A percentile compares a stretch with the other conserved stretches of the same genome.
phyloP scores from a whole-genome alignment of 2,113 vertebrate genomes.

The Coreoperca whiteheadi region DNA sequence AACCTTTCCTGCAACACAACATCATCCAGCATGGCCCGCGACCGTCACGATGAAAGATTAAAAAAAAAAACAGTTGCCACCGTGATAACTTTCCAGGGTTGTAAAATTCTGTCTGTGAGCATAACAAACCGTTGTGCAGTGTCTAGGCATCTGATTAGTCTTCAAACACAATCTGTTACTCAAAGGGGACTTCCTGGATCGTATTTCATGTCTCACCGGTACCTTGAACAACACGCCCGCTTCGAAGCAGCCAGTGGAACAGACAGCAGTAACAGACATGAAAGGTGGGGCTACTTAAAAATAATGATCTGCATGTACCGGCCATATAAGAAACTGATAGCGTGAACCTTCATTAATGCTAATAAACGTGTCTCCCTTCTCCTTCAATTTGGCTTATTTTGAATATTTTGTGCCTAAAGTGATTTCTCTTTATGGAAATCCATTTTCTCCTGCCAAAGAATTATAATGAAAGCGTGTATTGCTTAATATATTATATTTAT shows the following conservation, averaged over 20 bases:
- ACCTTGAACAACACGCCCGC: background rate
- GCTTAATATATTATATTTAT: background rate
- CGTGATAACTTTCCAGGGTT: background rate
- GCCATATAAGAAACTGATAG: background rate
- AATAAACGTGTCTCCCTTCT: background rate
- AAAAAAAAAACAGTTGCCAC: background rate
- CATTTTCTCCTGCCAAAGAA: background rate
- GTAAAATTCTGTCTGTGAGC: background rate
- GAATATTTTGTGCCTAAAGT: background rate
- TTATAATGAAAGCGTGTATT: background rate
- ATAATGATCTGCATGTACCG: background rate
- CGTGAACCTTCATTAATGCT: background rate
- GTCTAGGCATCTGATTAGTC: background rate
- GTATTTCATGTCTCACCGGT: background rate
- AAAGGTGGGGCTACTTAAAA: background rate
- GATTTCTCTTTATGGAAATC: background rate
- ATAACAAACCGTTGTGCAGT: background rate
- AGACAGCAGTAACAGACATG: background rate
- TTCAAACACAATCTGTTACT: background rate
- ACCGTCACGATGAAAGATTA: background rate
- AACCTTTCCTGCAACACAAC: background rate
- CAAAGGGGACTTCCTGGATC: background rate
- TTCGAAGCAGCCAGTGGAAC: background rate
- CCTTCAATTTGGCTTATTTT: background rate
- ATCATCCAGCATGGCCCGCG: background rate